Conservation (phyloP, 2,888 invertebrate genomes). For the Empis livida region DNA sequence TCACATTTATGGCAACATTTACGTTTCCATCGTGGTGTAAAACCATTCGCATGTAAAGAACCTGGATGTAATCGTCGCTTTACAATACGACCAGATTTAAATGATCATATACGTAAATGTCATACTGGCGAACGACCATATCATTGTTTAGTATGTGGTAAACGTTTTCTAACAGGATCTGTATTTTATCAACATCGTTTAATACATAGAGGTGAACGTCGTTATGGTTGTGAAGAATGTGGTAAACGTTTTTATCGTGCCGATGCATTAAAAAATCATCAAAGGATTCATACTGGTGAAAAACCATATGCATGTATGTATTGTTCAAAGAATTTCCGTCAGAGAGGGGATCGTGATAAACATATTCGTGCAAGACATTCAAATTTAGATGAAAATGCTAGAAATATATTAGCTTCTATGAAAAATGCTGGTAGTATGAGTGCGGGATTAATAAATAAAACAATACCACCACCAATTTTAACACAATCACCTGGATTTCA, state of each 20-base stretch:
- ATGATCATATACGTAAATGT: conserved; percentile 49
- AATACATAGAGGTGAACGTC: conserved; percentile 48
- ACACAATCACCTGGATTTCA: neutral
- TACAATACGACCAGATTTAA: conserved; percentile 48
- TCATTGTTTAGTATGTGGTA: conserved; percentile 46
- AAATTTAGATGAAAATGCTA: conserved; percentile 29
- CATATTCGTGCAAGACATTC: conserved; percentile 43
- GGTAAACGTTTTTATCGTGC: conserved; percentile 50
- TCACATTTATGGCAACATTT: conserved; percentile 53
- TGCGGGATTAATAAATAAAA: conserved; percentile 17
- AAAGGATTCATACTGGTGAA: conserved; percentile 48
- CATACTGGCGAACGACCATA: conserved; percentile 51
- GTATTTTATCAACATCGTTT: conserved; percentile 50
- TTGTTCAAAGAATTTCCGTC: conserved; percentile 41
- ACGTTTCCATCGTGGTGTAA: conserved; percentile 48
- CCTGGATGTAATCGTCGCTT: conserved; percentile 47
- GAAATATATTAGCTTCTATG: conserved; percentile 1
- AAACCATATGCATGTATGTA: conserved; percentile 42
- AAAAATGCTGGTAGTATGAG: conserved; percentile 5
- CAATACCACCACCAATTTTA: neutral
- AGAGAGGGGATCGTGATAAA: conserved; percentile 45
- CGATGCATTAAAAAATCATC: conserved; percentile 47
- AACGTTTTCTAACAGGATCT: conserved; percentile 48
- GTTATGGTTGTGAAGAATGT: conserved; percentile 50
- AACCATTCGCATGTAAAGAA: conserved; percentile 47